These are phyloP conservation scores for Hirtodrosophila confusa DNA, from an alignment of 2,888 invertebrate genomes.

Conservation along the genomic window DNA sequence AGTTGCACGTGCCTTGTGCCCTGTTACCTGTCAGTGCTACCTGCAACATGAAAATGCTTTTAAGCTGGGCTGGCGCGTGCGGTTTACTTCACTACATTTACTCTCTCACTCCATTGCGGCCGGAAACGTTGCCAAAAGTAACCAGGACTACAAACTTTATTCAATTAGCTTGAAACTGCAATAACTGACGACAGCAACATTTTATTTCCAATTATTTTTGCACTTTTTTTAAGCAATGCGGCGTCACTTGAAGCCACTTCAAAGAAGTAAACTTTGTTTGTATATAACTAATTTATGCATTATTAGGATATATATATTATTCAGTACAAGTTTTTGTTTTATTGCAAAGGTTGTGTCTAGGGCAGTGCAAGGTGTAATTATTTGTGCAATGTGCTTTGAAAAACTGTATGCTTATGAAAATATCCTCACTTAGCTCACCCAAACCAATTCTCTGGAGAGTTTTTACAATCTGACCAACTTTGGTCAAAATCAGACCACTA, in stretches of 20 bases:
- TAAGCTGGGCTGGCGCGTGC: slow-evolving; percentile 35
- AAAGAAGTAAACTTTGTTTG: too few relatives aligned
- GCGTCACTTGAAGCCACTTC: neutral
- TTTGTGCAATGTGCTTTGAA: too few relatives aligned
- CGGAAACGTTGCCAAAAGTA: slow-evolving; percentile 1
- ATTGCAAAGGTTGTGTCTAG: too few relatives aligned
- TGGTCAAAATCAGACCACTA: too few relatives aligned
- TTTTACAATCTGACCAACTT: too few relatives aligned
- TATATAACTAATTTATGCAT: too few relatives aligned
- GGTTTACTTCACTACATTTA: slow-evolving; percentile 21
- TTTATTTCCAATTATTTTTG: slow-evolving; percentile 21
- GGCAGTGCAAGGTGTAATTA: too few relatives aligned
- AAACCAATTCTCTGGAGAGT: too few relatives aligned
- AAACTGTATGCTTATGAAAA: too few relatives aligned
- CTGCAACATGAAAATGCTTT: slow-evolving; percentile 65
- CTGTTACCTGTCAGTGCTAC: slow-evolving; percentile 27
- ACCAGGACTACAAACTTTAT: neutral
- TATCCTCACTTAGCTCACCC: too few relatives aligned
- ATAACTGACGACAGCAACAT: slow-evolving; percentile 13
- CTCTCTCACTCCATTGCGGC: neutral
- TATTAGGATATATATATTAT: too few relatives aligned
- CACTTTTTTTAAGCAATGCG: slow-evolving; percentile 2
- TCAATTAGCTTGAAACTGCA: slow-evolving; percentile 17
- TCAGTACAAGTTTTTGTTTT: neutral
- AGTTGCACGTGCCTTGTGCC: slow-evolving; percentile 33